Percentiles rank a stretch among this genome's conserved stretches.
phyloP scores from a whole-genome alignment of 2,888 invertebrate species.

The Pemphredon lugubris region DNA sequence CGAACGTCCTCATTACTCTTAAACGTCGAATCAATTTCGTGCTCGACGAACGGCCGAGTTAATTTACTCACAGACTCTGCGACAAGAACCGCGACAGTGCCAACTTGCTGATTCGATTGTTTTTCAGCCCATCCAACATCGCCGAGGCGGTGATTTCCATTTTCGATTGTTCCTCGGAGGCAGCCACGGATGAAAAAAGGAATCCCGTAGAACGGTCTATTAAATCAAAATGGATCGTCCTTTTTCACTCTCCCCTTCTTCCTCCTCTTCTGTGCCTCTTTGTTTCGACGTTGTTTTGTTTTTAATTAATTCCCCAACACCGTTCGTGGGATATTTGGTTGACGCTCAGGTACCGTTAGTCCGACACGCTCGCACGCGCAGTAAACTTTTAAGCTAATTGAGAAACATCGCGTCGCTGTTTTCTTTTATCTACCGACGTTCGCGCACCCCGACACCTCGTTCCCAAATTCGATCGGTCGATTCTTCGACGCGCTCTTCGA shows the following conservation, averaged over 20 bases:
- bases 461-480: conserved; percentile 23
- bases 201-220: not conserved
- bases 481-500: conserved; percentile 12
- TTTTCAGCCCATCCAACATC: conserved; percentile 89
- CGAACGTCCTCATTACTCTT: conserved; percentile 52
- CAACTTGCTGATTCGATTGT: conserved; percentile 88
- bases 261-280: not conserved
- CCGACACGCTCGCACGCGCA: too few species aligned
- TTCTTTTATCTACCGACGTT: too few species aligned
- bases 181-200: conserved; percentile 16
- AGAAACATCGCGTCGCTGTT: conserved; percentile 8
- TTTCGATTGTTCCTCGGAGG: conserved; percentile 78
- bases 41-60: conserved; percentile 52
- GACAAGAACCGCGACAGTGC: conserved; percentile 89
- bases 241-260: not conserved
- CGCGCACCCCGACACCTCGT: too few species aligned
- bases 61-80: conserved; percentile 89
- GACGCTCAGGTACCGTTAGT: too few species aligned
- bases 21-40: conserved; percentile 59
- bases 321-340: too few species aligned
- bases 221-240: not conserved
- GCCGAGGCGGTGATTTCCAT: conserved; percentile 85
- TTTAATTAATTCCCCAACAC: too few species aligned
- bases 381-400: conserved; percentile 11
- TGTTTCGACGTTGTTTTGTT: too few species aligned